These are phyloP conservation scores for Brachionus rubens DNA, from an alignment of 1,140 invertebrate species.

Conservation along the genomic window DNA sequence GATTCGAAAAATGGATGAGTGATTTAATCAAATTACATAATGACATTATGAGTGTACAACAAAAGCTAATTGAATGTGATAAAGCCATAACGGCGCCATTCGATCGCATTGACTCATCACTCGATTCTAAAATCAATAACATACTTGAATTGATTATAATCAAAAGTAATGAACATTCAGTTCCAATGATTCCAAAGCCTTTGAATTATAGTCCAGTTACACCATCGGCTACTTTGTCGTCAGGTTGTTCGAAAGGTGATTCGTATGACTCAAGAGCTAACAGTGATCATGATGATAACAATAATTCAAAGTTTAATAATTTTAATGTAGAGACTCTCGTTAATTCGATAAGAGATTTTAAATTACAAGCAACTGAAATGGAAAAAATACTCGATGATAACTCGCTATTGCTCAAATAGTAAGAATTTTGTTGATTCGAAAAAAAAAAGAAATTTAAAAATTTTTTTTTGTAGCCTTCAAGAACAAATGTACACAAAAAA, in stretches of 20 bases:
- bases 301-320: neutral
- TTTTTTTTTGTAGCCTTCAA: too few species aligned
- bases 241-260: neutral
- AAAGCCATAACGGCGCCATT: conserved; percentile 38
- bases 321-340: conserved; percentile 8
- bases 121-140: conserved; percentile 9
- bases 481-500: too few species aligned
- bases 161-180: conserved; percentile 1
- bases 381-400: conserved; percentile 23
- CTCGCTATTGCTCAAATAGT: conserved; percentile 26
- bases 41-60: conserved; percentile 43
- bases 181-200: neutral
- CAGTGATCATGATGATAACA: conserved; percentile 1
- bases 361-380: neutral
- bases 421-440: too few species aligned
- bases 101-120: neutral
- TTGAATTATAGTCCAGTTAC: neutral
- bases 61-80: conserved; percentile 33
- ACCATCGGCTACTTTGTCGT: neutral
- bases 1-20: conserved; percentile 46
- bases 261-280: neutral
- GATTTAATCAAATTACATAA: conserved; percentile 43
- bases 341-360: neutral
- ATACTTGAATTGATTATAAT: neutral
- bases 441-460: too few species aligned